Percentiles rank a stretch among this genome's conserved stretches.
These are phyloP conservation scores for Passer montanus DNA, from an alignment of 2,113 vertebrate species.

Conservation along the genomic window DNA sequence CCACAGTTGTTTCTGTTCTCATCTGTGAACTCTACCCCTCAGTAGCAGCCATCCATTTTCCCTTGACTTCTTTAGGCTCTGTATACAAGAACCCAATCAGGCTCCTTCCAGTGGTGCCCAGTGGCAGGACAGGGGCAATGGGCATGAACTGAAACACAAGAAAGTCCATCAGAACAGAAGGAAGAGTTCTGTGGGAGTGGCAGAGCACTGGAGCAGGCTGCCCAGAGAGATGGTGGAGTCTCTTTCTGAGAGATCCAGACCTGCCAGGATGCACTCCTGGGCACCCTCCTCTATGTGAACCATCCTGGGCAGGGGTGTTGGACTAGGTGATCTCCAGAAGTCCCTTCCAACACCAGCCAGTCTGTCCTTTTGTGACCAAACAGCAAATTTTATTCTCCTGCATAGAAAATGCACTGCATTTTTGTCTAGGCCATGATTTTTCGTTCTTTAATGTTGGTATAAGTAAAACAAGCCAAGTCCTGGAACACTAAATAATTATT, in stretches of 20 bases:
- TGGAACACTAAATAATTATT: not conserved
- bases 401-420: not conserved
- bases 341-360: not conserved
- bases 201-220: not conserved
- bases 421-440: not conserved
- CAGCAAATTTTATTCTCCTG: not conserved
- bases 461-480: not conserved
- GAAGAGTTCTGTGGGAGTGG: not conserved
- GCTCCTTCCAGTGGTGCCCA: not conserved
- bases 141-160: not conserved
- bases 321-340: not conserved
- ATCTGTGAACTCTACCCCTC: not conserved
- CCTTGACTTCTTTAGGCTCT: not conserved
- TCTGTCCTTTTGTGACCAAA: not conserved
- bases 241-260: not conserved
- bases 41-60: not conserved
- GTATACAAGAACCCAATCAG: not conserved
- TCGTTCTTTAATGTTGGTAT: not conserved
- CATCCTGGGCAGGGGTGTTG: not conserved
- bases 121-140: not conserved
- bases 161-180: not conserved
- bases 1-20: not conserved
- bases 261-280: not conserved
- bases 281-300: not conserved
- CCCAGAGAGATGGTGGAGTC: not conserved